Conservation (phyloP, 2,888 invertebrate species). For the Sphecodes monilicornis region DNA sequence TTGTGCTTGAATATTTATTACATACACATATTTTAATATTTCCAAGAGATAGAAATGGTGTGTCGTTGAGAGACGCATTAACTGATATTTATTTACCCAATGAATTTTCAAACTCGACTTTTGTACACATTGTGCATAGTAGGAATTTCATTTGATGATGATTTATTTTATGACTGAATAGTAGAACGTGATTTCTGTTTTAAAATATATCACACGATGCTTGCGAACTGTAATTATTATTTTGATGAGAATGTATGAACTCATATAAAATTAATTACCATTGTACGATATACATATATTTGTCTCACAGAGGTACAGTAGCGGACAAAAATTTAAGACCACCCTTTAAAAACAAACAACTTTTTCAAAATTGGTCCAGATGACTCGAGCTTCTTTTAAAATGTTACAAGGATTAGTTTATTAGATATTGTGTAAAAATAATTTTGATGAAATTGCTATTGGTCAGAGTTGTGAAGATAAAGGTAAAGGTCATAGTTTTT, state of each 20-base stretch:
- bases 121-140: neutral
- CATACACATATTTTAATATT: neutral
- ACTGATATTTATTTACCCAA: neutral
- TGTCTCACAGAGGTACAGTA: no score
- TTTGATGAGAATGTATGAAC: neutral
- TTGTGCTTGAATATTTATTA: neutral
- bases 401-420: no score
- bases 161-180: neutral
- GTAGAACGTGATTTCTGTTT: neutral
- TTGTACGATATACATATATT: neutral
- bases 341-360: no score
- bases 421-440: no score
- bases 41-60: neutral
- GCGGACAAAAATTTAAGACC: no score
- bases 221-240: neutral
- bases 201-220: neutral
- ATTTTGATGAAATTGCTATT: no score
- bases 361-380: no score
- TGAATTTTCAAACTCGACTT: neutral
- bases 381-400: no score
- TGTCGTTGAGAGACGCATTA: neutral
- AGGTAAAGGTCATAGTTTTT: no score
- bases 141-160: neutral
- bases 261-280: neutral
- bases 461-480: no score